Conservation (phyloP, 2,797 vertebrate species). For the Thripadectes ignobilis region DNA sequence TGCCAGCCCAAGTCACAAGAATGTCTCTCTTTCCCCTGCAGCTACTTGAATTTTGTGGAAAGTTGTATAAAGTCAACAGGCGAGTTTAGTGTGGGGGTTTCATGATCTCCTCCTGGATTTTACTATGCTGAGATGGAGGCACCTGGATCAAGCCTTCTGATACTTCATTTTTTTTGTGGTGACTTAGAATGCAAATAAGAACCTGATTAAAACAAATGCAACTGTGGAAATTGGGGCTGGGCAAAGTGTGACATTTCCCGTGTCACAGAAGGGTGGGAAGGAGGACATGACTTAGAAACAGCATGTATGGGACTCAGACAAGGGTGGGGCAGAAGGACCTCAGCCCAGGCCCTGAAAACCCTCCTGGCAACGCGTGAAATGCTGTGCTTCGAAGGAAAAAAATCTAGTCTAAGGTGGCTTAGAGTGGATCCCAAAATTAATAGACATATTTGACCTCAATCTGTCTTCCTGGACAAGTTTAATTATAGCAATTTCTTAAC, state of each 20-base stretch:
- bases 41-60: neutral
- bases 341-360: neutral
- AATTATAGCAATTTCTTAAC: conserved; percentile 56
- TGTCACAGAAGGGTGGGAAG: neutral
- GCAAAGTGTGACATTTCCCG: neutral
- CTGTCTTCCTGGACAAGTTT: conserved; percentile 63
- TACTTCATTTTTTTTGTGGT: neutral
- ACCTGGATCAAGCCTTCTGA: neutral
- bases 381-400: neutral
- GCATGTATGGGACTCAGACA: too few relatives aligned
- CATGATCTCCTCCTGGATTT: neutral
- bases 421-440: conserved; percentile 44
- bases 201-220: neutral
- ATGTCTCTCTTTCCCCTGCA: neutral
- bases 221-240: neutral
- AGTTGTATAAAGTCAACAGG: neutral
- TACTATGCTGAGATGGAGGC: neutral
- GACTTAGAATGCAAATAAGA: neutral
- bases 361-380: neutral
- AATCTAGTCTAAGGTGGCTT: neutral
- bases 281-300: neutral
- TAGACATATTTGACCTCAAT: conserved; percentile 61
- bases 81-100: neutral
- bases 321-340: too few relatives aligned
- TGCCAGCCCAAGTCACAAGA: neutral